phyloP scores from a whole-genome alignment of 2,888 invertebrate species.

The Conus canariensis region DNA sequence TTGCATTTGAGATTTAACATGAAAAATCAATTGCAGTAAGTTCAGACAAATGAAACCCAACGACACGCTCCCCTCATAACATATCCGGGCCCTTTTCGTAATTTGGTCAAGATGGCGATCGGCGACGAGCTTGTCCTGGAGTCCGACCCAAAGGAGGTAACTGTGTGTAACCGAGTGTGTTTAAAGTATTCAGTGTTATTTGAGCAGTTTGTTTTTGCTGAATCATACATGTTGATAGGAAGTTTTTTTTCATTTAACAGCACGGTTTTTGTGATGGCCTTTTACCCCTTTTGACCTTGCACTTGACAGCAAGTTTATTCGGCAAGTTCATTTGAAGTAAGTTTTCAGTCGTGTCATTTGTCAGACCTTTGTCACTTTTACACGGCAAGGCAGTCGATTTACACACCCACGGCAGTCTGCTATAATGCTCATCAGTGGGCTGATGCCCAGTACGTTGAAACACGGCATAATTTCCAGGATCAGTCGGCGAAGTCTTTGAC shows the following conservation, averaged over 20 bases:
- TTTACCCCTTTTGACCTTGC: conserved; percentile 21
- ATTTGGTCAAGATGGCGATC: conserved; percentile 57
- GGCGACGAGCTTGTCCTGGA: conserved; percentile 60
- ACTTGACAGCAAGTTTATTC: neutral
- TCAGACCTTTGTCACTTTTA: no score
- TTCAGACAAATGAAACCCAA: no score
- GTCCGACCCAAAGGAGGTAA: conserved; percentile 56
- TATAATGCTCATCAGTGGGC: no score
- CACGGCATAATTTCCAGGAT: no score
- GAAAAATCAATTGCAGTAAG: no score
- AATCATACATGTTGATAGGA: neutral
- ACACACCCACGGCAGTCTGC: no score
- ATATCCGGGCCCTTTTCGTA: conserved; percentile 40
- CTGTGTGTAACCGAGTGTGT: no score
- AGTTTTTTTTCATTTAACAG: neutral
- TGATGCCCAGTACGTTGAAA: no score
- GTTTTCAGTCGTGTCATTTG: no score
- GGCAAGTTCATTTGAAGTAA: neutral
- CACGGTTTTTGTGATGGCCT: neutral
- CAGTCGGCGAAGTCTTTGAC: no score
- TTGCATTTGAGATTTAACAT: no score
- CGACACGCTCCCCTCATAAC: neutral
- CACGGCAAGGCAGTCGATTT: no score
- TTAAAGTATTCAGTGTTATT: neutral
- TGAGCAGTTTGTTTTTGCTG: neutral